Conservation (phyloP, 2,888 invertebrate genomes). For the Acrocera orbiculus region DNA sequence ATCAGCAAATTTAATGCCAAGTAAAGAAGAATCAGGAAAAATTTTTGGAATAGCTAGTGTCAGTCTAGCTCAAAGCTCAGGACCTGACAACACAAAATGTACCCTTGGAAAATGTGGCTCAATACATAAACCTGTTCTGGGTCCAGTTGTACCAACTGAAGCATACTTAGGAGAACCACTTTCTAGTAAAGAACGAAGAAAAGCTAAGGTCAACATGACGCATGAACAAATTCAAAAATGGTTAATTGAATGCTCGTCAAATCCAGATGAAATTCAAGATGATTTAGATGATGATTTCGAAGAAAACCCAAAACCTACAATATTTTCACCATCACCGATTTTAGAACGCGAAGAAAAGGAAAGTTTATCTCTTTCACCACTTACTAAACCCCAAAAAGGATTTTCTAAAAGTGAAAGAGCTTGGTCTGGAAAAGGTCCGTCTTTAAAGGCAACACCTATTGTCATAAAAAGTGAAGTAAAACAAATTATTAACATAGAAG, state of each 20-base stretch:
- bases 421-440: slow-evolving; percentile 30
- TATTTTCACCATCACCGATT: slow-evolving; percentile 24
- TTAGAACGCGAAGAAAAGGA: slow-evolving; percentile 25
- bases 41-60: slow-evolving; percentile 33
- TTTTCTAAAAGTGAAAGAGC: slow-evolving; percentile 24
- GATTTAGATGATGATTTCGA: slow-evolving; percentile 30
- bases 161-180: slow-evolving; percentile 29
- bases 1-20: slow-evolving; percentile 29
- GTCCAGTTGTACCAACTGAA: slow-evolving; percentile 31
- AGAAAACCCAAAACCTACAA: slow-evolving; percentile 24
- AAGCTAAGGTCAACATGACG: slow-evolving; percentile 50
- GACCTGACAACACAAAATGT: slow-evolving; percentile 31
- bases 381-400: slow-evolving; percentile 27
- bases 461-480: no score
- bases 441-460: slow-evolving; percentile 29
- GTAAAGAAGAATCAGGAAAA: slow-evolving; percentile 32
- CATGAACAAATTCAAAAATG: slow-evolving; percentile 52
- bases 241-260: slow-evolving; percentile 38
- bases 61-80: slow-evolving; percentile 30
- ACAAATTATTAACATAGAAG: no score
- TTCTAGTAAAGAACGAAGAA: slow-evolving; percentile 29
- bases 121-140: slow-evolving; percentile 30
- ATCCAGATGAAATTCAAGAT: slow-evolving; percentile 32
- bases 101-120: slow-evolving; percentile 32
- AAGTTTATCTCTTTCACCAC: slow-evolving; percentile 25